Conservation (phyloP, 1,140 invertebrate genomes). For the Camponotus pennsylvanicus region DNA sequence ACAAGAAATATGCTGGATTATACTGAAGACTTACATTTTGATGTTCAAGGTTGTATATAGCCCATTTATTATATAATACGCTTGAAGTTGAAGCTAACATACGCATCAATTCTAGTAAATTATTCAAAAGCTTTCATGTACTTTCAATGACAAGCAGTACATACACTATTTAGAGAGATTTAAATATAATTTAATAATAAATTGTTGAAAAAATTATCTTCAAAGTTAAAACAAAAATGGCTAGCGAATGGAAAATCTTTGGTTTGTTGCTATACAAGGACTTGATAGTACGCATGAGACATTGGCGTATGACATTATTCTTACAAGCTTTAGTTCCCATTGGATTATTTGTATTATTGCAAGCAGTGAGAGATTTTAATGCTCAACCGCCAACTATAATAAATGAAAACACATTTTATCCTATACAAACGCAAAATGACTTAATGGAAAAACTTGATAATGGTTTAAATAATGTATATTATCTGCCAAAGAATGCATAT, state of each 20-base stretch:
- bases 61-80: not conserved
- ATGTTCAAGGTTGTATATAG: constrained; percentile 10
- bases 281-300: constrained; percentile 79
- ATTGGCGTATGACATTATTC: constrained; percentile 80
- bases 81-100: constrained; percentile 21
- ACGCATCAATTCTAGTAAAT: constrained; percentile 60
- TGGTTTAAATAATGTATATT: constrained; percentile 71
- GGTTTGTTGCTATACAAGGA: constrained; percentile 82
- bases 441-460: constrained; percentile 61
- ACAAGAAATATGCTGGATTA: not conserved
- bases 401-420: constrained; percentile 76
- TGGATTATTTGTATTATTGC: constrained; percentile 78
- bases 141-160: constrained; percentile 56
- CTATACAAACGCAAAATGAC: constrained; percentile 62
- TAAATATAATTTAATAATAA: not conserved
- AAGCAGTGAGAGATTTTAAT: constrained; percentile 78
- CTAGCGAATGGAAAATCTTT: constrained; percentile 71
- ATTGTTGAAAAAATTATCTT: not conserved
- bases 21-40: not conserved
- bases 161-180: not conserved
- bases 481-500: constrained; percentile 75
- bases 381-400: constrained; percentile 67
- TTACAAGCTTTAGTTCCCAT: constrained; percentile 81
- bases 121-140: constrained; percentile 62
- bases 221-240: constrained; percentile 52